Evolutionary conservation across 2,797 vertebrate species (phyloP).

Genomic region (Alca torda): DNA sequence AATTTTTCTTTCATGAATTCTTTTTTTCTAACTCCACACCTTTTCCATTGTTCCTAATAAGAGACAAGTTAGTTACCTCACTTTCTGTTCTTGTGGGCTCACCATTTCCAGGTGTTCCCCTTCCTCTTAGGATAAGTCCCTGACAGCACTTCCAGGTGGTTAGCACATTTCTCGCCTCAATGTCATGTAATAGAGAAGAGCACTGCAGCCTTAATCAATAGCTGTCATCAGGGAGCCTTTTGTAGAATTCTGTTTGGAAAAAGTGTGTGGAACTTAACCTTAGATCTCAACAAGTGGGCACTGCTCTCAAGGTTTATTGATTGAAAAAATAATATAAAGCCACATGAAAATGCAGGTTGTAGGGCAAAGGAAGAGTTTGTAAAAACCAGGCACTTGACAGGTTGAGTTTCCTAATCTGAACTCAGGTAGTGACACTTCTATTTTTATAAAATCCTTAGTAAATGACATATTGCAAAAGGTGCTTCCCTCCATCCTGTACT

Average conservation of each 20-base stretch:
- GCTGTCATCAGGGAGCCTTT: slow-evolving; percentile 9
- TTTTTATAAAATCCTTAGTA: background rate
- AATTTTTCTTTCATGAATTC: background rate
- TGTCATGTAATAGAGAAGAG: background rate
- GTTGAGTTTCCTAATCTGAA: background rate
- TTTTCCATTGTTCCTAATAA: background rate
- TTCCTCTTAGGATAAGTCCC: background rate
- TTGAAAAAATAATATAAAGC: slow-evolving; percentile 27
- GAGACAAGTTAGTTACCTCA: background rate
- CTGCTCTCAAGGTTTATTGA: slow-evolving; percentile 18
- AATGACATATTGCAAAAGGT: background rate
- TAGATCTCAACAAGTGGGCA: background rate
- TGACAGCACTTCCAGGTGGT: background rate
- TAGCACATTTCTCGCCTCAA: background rate
- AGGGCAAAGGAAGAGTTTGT: background rate
- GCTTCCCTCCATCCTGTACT: background rate
- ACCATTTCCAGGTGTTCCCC: background rate
- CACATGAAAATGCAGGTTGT: slow-evolving; percentile 16
- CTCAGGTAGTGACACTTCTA: background rate
- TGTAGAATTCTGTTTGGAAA: background rate
- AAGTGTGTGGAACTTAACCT: background rate
- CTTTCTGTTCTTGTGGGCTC: background rate
- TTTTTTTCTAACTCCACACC: background rate
- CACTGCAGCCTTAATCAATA: slow-evolving; percentile 2
- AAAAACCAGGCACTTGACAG: background rate